A percentile compares a stretch with the other conserved stretches of the same genome.
Conservation (phyloP, 2,113 vertebrate species). For the Ctenomys sociabilis region DNA sequence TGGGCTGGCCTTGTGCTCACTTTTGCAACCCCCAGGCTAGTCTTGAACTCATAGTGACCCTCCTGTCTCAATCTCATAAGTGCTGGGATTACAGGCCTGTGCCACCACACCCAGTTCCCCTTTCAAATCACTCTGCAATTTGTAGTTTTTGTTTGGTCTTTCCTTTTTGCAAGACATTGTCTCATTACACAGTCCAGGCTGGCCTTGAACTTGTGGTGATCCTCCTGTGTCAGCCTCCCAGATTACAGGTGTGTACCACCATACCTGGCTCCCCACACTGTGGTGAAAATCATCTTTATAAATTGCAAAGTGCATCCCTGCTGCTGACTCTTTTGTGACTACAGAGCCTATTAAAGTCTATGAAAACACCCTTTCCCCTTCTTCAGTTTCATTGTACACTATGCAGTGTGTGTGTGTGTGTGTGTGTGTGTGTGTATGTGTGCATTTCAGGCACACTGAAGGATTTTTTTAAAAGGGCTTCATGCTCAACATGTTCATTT, state of each 20-base stretch:
- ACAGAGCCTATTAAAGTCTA: neutral
- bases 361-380: neutral
- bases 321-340: neutral
- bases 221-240: neutral
- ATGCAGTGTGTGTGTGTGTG: neutral
- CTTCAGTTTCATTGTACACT: neutral
- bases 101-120: no score
- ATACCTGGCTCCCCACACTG: neutral
- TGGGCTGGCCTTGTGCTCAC: no score
- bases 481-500: neutral
- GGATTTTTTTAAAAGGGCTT: neutral
- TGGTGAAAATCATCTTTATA: neutral
- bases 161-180: neutral
- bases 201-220: neutral
- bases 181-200: neutral
- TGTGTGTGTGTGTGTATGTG: neutral
- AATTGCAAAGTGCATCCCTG: neutral
- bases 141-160: neutral
- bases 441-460: neutral
- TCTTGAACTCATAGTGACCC: no score
- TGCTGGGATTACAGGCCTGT: no score
- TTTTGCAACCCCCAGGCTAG: no score
- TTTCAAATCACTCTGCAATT: neutral
- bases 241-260: neutral
- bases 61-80: no score